Conservation (phyloP, 2,113 vertebrate species). For the Hoplias malabaricus region DNA sequence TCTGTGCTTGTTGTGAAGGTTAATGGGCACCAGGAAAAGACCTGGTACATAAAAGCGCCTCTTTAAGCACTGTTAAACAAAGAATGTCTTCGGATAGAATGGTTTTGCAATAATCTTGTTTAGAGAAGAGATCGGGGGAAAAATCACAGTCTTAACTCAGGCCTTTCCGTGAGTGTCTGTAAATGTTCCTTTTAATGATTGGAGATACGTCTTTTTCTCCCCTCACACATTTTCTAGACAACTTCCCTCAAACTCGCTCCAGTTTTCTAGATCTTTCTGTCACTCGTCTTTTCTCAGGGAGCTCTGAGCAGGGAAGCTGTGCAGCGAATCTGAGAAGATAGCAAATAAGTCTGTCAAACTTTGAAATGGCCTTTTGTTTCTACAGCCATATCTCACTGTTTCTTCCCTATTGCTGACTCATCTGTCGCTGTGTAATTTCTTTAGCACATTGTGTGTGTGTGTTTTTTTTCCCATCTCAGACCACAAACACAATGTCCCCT, state of each 20-base stretch:
- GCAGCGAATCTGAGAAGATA: slow-evolving; percentile 42
- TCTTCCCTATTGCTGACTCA: background rate
- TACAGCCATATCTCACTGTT: background rate
- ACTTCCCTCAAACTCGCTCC: background rate
- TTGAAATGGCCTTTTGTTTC: slow-evolving; percentile 16
- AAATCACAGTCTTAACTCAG: background rate
- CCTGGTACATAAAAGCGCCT: background rate
- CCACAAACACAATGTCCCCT: background rate
- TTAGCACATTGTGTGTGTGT: background rate
- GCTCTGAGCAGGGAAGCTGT: slow-evolving; percentile 34
- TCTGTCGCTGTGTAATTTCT: background rate
- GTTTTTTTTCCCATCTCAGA: background rate
- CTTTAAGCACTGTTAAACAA: background rate
- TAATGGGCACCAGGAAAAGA: background rate
- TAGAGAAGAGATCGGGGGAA: background rate
- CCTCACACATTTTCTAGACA: background rate
- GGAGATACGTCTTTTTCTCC: background rate
- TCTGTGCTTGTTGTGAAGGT: slow-evolving; percentile 31
- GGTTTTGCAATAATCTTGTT: background rate
- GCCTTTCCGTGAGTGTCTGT: slow-evolving; percentile 5
- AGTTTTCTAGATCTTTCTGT: slow-evolving; percentile 16
- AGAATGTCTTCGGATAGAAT: background rate
- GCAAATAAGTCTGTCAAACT: slow-evolving; percentile 20
- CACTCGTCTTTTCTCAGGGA: slow-evolving; percentile 48
- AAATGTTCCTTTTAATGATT: background rate